Evolutionary conservation across 2,113 vertebrate species (phyloP).

Genomic region (Dipodomys stephensi): DNA sequence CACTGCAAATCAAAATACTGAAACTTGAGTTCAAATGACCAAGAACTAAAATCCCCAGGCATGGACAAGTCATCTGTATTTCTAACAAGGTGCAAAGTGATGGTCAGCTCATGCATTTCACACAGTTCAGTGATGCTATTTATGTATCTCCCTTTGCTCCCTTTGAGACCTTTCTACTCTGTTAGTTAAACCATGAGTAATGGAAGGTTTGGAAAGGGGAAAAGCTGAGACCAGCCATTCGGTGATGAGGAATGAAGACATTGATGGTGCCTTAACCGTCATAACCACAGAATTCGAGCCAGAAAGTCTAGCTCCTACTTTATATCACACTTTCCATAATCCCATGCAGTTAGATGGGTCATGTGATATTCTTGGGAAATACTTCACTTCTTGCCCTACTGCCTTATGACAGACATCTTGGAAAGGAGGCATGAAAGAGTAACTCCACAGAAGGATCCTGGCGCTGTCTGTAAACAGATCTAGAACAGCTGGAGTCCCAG

Average conservation of each 20-base stretch:
- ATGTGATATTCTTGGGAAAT: not conserved
- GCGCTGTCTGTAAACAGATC: no score
- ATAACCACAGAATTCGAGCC: not conserved
- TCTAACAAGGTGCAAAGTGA: not conserved
- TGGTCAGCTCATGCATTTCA: accelerated
- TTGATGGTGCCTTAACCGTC: accelerated
- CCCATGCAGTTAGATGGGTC: not conserved
- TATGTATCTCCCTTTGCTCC: not conserved
- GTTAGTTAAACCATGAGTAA: not conserved
- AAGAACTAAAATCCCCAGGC: conserved; percentile 61
- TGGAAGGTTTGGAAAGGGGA: not conserved
- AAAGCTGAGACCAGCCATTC: no score
- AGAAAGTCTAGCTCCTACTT: not conserved
- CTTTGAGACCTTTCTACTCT: not conserved
- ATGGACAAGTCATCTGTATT: conserved; percentile 53
- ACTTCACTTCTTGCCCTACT: no score
- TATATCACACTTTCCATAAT: conserved; percentile 67
- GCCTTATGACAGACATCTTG: not conserved
- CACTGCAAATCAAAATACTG: conserved; percentile 57
- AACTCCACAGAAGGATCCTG: no score
- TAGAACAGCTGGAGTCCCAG: no score
- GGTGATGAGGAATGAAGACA: accelerated
- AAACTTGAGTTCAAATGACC: conserved; percentile 65
- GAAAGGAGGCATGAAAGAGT: accelerated
- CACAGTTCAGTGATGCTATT: not conserved